A percentile compares a stretch with the other conserved stretches of the same genome.
phyloP scores from a whole-genome alignment of 2,797 vertebrate genomes.

The Trichosurus vulpecula region DNA sequence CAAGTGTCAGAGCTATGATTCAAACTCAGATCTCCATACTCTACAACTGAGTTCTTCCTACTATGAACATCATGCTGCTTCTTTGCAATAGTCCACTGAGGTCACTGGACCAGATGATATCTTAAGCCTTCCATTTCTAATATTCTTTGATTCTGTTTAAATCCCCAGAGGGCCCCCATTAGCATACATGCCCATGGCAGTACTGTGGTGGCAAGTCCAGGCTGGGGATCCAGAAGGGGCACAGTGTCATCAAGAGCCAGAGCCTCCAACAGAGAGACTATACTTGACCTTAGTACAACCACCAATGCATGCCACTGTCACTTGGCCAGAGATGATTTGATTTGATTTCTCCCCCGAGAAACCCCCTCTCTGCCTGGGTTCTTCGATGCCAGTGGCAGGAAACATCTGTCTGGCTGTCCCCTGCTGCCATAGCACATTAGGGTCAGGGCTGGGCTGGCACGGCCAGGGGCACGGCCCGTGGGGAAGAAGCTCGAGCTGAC shows the following conservation, averaged over 20 bases:
- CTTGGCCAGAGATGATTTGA: conserved; percentile 63
- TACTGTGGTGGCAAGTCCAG: neutral
- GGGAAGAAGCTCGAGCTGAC: conserved; percentile 29
- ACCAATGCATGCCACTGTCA: neutral
- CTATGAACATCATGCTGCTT: neutral
- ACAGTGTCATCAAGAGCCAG: neutral
- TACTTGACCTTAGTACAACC: accelerated
- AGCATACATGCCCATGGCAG: neutral
- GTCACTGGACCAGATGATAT: neutral
- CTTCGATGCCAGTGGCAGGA: conserved; percentile 88
- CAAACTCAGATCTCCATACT: neutral
- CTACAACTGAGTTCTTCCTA: neutral
- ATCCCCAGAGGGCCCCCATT: neutral
- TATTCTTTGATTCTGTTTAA: neutral
- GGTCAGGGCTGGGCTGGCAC: conserved; percentile 78
- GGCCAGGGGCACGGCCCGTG: conserved; percentile 75
- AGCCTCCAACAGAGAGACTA: conserved; percentile 25
- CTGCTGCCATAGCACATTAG: conserved; percentile 86
- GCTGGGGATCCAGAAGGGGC: neutral
- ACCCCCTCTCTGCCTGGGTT: neutral
- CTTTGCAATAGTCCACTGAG: neutral
- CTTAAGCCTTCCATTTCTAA: neutral
- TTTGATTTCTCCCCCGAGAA: conserved; percentile 47
- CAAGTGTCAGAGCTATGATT: neutral
- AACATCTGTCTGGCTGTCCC: conserved; percentile 86